Conservation (phyloP, 2,797 vertebrate species). For the Gorsachius magnificus region DNA sequence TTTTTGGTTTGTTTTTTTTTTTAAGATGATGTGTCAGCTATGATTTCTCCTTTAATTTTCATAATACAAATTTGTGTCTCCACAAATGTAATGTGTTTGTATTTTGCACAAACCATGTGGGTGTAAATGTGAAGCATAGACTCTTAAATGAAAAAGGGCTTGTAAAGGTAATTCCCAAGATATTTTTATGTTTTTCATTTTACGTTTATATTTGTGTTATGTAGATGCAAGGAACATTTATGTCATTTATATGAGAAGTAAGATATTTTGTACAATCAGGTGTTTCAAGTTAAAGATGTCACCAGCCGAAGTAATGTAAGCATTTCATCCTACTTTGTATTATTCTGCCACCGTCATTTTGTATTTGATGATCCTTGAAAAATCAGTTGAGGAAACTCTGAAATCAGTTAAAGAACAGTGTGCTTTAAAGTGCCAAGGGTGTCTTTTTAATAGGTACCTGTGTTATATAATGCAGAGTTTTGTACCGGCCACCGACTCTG, state of each 20-base stretch:
- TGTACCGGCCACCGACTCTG: background rate
- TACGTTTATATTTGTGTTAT: background rate
- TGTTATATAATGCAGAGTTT: background rate
- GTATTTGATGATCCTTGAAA: background rate
- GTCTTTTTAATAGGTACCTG: background rate
- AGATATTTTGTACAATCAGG: background rate
- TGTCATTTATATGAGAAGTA: background rate
- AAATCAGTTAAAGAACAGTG: background rate
- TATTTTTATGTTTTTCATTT: background rate
- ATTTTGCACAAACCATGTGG: background rate
- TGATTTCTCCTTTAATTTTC: background rate
- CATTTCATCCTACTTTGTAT: background rate
- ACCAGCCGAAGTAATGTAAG: background rate
- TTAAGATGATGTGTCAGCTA: background rate
- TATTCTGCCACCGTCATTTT: background rate
- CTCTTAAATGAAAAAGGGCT: background rate
- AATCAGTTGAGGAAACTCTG: background rate
- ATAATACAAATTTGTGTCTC: background rate
- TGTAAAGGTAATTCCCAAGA: background rate
- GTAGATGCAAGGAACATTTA: background rate
- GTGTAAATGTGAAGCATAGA: background rate
- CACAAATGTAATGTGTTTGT: background rate
- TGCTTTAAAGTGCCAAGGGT: background rate
- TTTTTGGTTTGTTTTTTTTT: accelerated
- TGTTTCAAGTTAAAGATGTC: background rate